Conservation (phyloP, 1,140 invertebrate species). For the Lordiphosa collinella region DNA sequence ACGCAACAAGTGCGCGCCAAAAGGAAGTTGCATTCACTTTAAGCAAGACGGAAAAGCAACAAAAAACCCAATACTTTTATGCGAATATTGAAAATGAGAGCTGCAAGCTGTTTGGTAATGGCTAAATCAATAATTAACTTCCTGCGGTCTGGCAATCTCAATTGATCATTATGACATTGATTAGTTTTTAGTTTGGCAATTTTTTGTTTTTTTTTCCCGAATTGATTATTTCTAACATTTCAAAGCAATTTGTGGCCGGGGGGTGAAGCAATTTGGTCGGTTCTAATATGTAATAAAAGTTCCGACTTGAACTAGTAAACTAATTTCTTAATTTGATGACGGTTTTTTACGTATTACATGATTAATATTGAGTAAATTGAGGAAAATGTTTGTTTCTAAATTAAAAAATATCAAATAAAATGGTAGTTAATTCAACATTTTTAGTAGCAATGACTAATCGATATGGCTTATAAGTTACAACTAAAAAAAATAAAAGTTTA, state of each 20-base stretch:
- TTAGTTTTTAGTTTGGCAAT: conserved; percentile 30
- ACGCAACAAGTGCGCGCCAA: conserved; percentile 16
- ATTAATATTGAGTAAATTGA: too few species aligned
- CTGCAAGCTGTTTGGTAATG: conserved; percentile 34
- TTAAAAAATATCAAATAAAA: too few species aligned
- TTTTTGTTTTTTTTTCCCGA: background rate
- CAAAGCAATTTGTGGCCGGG: background rate
- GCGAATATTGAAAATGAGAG: conserved; percentile 42
- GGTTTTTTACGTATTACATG: too few species aligned
- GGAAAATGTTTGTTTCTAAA: too few species aligned
- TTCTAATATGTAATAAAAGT: too few species aligned
- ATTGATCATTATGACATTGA: conserved; percentile 27
- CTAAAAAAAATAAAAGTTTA: too few species aligned
- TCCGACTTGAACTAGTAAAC: too few species aligned
- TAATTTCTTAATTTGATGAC: too few species aligned
- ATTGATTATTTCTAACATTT: too few species aligned
- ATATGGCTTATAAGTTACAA: too few species aligned
- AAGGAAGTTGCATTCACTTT: conserved; percentile 43
- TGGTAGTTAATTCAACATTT: too few species aligned
- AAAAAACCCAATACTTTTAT: conserved; percentile 34
- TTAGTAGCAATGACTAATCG: too few species aligned
- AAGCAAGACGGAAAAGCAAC: conserved; percentile 4
- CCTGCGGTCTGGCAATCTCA: conserved; percentile 42
- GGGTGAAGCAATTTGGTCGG: background rate
- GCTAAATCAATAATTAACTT: conserved; percentile 58